Conservation (phyloP, 2,888 invertebrate species). For the Drosophila heteroneura region DNA sequence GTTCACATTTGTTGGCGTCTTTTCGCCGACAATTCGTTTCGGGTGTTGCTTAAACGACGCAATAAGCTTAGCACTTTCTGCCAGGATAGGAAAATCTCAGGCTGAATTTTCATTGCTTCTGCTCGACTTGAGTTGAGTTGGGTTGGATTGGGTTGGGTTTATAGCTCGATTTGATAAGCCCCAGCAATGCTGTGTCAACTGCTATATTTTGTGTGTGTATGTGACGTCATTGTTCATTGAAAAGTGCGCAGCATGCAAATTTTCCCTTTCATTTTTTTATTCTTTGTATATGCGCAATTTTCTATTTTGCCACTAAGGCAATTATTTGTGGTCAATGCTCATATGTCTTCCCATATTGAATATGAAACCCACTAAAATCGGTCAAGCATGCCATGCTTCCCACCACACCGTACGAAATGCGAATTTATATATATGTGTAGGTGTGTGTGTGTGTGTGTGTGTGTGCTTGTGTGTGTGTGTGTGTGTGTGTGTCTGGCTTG, state of each 20-base stretch:
- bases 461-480: slow-evolving; percentile 1
- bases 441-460: slow-evolving; percentile 18
- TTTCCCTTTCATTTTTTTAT: slow-evolving; percentile 10
- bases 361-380: slow-evolving; percentile 40
- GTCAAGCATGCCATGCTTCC: slow-evolving; percentile 63
- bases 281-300: slow-evolving; percentile 45
- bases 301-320: slow-evolving; percentile 59
- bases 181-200: slow-evolving; percentile 50
- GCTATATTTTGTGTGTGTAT: slow-evolving; percentile 26
- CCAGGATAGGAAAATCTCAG: slow-evolving; percentile 30
- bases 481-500: slow-evolving; percentile 28
- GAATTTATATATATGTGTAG: slow-evolving; percentile 4
- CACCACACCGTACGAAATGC: slow-evolving; percentile 31
- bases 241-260: slow-evolving; percentile 76
- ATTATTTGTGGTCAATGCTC: slow-evolving; percentile 74
- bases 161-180: slow-evolving; percentile 68
- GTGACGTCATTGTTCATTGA: slow-evolving; percentile 77
- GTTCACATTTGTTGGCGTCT: slow-evolving; percentile 55
- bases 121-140: slow-evolving; percentile 66
- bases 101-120: slow-evolving; percentile 74
- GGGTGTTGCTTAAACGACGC: slow-evolving; percentile 78
- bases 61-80: slow-evolving; percentile 76
- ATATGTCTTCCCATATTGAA: slow-evolving; percentile 65
- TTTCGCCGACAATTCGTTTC: slow-evolving; percentile 68
- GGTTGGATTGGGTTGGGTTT: slow-evolving; percentile 34